phyloP scores from a whole-genome alignment of 2,888 invertebrate species.

The Nudaria mundana region DNA sequence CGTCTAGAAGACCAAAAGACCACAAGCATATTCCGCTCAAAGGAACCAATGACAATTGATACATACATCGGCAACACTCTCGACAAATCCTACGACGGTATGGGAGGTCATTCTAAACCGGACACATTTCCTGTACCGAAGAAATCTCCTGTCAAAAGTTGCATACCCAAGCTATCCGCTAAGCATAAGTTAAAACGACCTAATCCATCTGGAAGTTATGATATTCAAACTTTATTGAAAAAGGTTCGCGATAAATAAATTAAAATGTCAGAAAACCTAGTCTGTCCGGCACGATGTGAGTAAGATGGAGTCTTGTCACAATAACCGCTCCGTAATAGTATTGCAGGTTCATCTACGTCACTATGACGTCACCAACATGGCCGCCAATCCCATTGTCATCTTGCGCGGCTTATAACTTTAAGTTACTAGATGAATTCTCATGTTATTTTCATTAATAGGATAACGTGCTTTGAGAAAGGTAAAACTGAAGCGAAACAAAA shows the following conservation, averaged over 20 bases:
- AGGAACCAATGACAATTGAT: constrained; percentile 41
- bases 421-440: no score
- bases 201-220: constrained; percentile 40
- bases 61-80: constrained; percentile 26
- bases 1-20: constrained; percentile 23
- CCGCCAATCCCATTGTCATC: no score
- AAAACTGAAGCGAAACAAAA: no score
- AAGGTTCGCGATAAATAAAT: constrained; percentile 25
- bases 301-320: no score
- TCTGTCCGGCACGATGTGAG: no score
- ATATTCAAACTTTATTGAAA: constrained; percentile 51
- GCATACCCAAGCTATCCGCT: constrained; percentile 48
- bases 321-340: no score
- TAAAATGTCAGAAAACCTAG: no score
- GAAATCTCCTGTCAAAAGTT: constrained; percentile 33
- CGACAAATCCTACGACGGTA: constrained; percentile 72
- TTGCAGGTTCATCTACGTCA: no score
- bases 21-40: constrained; percentile 56
- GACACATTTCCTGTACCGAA: constrained; percentile 68
- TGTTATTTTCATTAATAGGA: no score
- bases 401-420: no score
- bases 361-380: no score
- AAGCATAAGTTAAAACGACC: constrained; percentile 58
- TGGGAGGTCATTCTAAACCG: constrained; percentile 79
- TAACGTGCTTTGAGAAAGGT: no score